These are phyloP conservation scores for Rhineura floridana DNA, from an alignment of 2,113 vertebrate species.

Conservation along the genomic window DNA sequence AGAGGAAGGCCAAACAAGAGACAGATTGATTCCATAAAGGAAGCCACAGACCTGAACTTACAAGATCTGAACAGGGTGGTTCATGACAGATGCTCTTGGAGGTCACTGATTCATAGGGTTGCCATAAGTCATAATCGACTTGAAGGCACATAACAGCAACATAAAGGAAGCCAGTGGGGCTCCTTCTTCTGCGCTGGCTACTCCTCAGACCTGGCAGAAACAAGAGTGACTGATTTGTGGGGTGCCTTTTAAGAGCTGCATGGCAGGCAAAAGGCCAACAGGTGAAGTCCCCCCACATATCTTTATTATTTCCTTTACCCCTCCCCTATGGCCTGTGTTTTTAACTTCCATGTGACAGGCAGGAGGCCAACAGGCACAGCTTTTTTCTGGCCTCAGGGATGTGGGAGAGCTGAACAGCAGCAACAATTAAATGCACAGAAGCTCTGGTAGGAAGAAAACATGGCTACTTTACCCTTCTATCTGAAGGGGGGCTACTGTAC, in stretches of 20 bases:
- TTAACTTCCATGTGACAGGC: neutral
- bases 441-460: neutral
- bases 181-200: too few relatives aligned
- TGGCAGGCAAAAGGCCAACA: neutral
- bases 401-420: neutral
- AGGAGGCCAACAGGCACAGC: neutral
- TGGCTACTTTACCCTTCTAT: neutral
- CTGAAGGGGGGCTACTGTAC: too few relatives aligned
- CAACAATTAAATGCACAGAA: neutral
- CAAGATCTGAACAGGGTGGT: too few relatives aligned
- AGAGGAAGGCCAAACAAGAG: too few relatives aligned
- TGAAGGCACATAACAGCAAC: too few relatives aligned
- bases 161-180: neutral
- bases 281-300: neutral
- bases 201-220: neutral
- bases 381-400: too few relatives aligned
- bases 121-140: too few relatives aligned
- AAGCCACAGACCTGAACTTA: too few relatives aligned
- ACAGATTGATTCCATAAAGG: too few relatives aligned
- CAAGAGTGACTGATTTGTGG: neutral
- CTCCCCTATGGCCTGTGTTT: neutral
- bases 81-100: too few relatives aligned
- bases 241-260: neutral
- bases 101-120: too few relatives aligned
- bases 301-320: neutral